Evolutionary conservation across 2,113 vertebrate genomes (phyloP).

Genomic region (Rhizomys pruinosus): DNA sequence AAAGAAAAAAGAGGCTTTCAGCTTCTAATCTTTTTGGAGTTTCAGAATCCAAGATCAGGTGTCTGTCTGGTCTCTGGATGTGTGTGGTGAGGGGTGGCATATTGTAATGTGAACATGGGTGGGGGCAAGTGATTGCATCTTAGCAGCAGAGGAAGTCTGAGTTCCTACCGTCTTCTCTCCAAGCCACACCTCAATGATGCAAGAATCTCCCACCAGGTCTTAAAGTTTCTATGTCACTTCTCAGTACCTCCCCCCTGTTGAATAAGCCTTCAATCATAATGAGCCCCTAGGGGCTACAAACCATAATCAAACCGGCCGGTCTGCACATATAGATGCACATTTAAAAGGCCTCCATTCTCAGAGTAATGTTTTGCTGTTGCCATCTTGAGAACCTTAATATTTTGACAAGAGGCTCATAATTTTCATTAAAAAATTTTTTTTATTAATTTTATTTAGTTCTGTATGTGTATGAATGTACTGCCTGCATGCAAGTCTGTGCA

Average conservation of each 20-base stretch:
- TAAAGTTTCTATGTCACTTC: background rate
- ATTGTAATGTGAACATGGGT: background rate
- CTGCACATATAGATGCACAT: background rate
- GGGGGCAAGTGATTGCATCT: background rate
- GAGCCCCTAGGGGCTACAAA: background rate
- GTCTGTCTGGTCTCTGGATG: background rate
- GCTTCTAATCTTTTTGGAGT: too few species aligned
- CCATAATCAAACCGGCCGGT: background rate
- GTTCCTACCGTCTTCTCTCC: background rate
- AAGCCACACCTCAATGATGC: background rate
- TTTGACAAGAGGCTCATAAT: background rate
- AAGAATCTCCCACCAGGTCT: background rate
- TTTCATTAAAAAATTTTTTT: too few species aligned
- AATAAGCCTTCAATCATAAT: background rate
- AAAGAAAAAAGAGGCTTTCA: too few species aligned
- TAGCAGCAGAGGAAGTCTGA: background rate
- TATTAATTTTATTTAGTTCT: too few species aligned
- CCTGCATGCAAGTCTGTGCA: too few species aligned
- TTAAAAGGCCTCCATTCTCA: background rate
- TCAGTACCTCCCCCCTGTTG: background rate
- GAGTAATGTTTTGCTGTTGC: background rate
- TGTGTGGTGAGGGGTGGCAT: background rate
- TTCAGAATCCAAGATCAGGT: background rate
- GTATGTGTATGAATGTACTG: too few species aligned
- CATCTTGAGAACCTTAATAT: conserved; percentile 5